phyloP scores from a whole-genome alignment of 2,888 invertebrate species.

The Lepidocyrtoides sp. region DNA sequence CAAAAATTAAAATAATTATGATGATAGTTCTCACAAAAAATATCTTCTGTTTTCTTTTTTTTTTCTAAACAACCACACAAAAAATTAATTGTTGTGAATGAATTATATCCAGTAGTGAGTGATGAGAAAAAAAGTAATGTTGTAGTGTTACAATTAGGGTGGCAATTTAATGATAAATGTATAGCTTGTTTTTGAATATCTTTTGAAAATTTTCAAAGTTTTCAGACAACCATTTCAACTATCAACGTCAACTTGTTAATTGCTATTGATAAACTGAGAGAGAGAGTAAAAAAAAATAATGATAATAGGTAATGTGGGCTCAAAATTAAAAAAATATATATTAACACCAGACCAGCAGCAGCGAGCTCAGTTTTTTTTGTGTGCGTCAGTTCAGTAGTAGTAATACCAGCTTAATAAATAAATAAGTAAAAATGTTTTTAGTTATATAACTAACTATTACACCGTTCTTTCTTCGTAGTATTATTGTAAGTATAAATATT shows the following conservation, averaged over 20 bases:
- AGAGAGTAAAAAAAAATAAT: too few relatives aligned
- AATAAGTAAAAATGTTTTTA: not conserved
- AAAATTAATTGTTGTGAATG: not conserved
- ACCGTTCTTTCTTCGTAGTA: not conserved
- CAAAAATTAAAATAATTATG: slow-evolving; percentile 14
- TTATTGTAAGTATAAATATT: not conserved
- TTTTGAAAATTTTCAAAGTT: not conserved
- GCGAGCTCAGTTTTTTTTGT: not conserved
- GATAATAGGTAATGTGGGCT: not conserved
- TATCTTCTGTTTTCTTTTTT: not conserved
- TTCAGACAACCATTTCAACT: not conserved
- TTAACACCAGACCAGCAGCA: slow-evolving; percentile 19
- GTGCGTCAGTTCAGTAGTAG: slow-evolving; percentile 1
- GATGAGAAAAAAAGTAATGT: not conserved
- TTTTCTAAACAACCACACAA: too few relatives aligned
- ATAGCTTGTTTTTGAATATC: not conserved
- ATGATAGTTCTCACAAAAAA: slow-evolving; percentile 24
- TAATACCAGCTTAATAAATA: slow-evolving; percentile 10
- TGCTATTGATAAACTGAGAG: slow-evolving; percentile 24
- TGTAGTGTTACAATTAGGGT: not conserved
- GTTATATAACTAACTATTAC: not conserved
- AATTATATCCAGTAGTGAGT: not conserved
- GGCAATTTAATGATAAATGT: not conserved
- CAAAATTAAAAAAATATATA: not conserved
- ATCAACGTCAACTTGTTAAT: slow-evolving; percentile 18